phyloP scores from a whole-genome alignment of 2,797 vertebrate genomes.

The Euthynnus affinis region DNA sequence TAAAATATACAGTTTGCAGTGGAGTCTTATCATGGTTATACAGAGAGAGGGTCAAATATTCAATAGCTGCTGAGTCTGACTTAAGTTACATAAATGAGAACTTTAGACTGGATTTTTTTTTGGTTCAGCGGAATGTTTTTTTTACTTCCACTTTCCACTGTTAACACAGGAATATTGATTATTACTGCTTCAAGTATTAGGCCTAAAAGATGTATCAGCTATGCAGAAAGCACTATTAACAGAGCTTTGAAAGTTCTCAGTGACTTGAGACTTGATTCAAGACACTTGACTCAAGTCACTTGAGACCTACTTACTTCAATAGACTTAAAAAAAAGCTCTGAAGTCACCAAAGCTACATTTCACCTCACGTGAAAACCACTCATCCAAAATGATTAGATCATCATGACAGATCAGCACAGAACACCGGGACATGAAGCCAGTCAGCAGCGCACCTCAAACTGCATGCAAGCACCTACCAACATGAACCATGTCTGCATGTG shows the following conservation, averaged over 20 bases:
- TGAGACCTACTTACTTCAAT: not conserved
- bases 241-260: not conserved
- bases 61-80: conserved; percentile 1
- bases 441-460: not conserved
- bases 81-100: not conserved
- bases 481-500: not conserved
- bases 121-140: too few species aligned
- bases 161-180: too few species aligned
- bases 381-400: conserved; percentile 30
- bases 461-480: not conserved
- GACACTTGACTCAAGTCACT: not conserved
- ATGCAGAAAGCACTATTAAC: too few species aligned
- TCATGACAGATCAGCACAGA: not conserved
- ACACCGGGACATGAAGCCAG: not conserved
- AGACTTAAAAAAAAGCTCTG: not conserved
- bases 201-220: too few species aligned
- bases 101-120: not conserved
- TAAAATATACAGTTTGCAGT: not conserved
- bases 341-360: conserved; percentile 10
- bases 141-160: too few species aligned
- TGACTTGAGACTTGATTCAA: conserved; percentile 2
- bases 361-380: conserved; percentile 43
- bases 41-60: conserved; percentile 12
- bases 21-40: conserved; percentile 1
- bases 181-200: too few species aligned